Base-by-base conservation (phyloP, 2,888 invertebrate genomes). In the Ischnus inquisitorius region DNA sequence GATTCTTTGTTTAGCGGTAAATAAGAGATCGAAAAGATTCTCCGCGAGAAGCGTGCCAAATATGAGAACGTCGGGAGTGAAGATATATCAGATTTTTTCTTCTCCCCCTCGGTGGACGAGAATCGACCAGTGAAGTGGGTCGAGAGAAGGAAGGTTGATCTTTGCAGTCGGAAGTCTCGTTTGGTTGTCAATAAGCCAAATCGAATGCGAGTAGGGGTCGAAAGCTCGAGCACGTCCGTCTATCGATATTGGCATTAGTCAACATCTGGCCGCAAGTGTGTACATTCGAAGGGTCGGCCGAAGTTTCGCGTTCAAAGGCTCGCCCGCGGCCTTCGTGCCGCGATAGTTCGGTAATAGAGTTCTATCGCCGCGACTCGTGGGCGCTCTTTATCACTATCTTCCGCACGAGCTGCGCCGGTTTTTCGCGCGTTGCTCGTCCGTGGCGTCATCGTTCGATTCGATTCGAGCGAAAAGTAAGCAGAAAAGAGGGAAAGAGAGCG, bases 361-460 rank as follows among this genome's bases (percentile, higher is more conserved):
- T 28, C 25, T 25, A 60, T 28, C 14, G 57, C 2, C 57, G 25
- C 10, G 5, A 25, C 28, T 60, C 28, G 14, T 1, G 5, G 25
- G 3, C 28, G 3, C 25, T n/a, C 57, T 12, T 12, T 46, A 14
- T 46, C 28, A 3, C 57, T 1, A 28, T 60, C 57, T 60, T 28
- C 19, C 28, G 5, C 57, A 22, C 12, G 14, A 25, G 46, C 19
- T 48, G 25, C 28, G 28, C 48, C 46, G 71, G 39, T 60, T 28
- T 51, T 75, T 43, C 16, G 39, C n/a, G 69, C 78, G 62, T 68
- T 46, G 43, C 46, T 74, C 28, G 16, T 48, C 19, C 34, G 62
- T 77, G 72, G 78, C 78, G 74, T 82, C 82, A 82, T 74, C 78
- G 74, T 74, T 43, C 68, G 68, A 46, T 64, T 74, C 54, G n/a